Evolutionary conservation across 2,888 invertebrate genomes (phyloP).

Genomic region (Miltochrista miniata): DNA sequence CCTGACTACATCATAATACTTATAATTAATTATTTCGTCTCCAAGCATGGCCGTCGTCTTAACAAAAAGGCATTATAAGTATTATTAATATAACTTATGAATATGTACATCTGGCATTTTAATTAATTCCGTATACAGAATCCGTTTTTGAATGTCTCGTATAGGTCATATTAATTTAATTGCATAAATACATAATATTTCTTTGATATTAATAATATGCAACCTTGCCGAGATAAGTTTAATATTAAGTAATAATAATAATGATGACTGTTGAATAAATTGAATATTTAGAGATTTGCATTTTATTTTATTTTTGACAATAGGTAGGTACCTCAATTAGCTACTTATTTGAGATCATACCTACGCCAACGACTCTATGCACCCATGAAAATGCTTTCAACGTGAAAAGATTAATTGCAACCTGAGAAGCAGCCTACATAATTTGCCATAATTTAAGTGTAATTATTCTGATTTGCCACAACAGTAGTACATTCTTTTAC

Average conservation of each 20-base stretch:
- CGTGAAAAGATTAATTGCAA: too few relatives aligned
- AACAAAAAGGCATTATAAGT: not conserved
- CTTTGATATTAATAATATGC: not conserved
- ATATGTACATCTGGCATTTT: not conserved
- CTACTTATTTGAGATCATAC: too few relatives aligned
- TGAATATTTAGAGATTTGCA: too few relatives aligned
- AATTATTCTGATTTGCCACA: too few relatives aligned
- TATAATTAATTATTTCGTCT: not conserved
- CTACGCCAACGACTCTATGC: too few relatives aligned
- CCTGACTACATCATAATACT: not conserved
- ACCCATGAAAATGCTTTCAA: too few relatives aligned
- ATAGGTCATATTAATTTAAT: conserved; percentile 1
- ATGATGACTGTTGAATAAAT: too few relatives aligned
- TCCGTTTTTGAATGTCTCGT: not conserved
- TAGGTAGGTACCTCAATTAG: too few relatives aligned
- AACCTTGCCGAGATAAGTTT: not conserved
- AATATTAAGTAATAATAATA: not conserved
- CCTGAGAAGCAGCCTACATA: too few relatives aligned
- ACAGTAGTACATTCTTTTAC: too few relatives aligned
- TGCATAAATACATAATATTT: not conserved
- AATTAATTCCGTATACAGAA: not conserved
- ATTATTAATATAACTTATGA: not conserved
- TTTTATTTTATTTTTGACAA: too few relatives aligned
- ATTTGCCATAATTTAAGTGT: too few relatives aligned
- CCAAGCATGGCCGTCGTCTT: not conserved